Evolutionary conservation across 2,797 vertebrate genomes (phyloP).

Genomic region (Chaetodon trifasciatus): DNA sequence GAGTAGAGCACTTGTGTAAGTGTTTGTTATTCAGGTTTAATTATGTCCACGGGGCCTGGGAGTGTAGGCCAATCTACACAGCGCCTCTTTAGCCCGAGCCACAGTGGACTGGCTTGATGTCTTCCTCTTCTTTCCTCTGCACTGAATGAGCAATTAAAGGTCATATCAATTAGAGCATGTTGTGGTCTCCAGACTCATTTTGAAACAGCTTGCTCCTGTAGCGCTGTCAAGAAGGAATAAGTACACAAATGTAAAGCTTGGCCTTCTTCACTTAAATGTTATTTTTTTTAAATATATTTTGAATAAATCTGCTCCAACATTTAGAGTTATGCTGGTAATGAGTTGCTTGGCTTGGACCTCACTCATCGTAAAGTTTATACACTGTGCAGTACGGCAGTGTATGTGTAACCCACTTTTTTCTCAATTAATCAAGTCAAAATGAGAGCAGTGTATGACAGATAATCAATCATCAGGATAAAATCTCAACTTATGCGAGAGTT

Average conservation of each 20-base stretch:
- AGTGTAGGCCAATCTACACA: conserved; percentile 85
- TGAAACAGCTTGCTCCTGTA: conserved; percentile 85
- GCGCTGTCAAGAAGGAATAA: conserved; percentile 77
- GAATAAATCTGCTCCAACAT: conserved; percentile 32
- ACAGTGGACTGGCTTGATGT: conserved; percentile 87
- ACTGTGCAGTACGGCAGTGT: conserved; percentile 4
- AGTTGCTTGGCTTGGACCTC: conserved; percentile 30
- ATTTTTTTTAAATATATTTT: conserved; percentile 53
- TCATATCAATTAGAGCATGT: conserved; percentile 90
- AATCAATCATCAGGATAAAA: conserved; percentile 4
- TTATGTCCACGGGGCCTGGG: conserved; percentile 88
- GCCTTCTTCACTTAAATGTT: conserved; percentile 50
- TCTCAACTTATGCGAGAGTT: background rate
- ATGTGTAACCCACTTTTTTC: conserved; percentile 11
- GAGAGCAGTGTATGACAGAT: conserved; percentile 9
- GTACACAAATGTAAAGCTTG: conserved; percentile 71
- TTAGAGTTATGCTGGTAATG: conserved; percentile 34
- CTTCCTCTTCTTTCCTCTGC: conserved; percentile 85
- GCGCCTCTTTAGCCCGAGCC: conserved; percentile 83
- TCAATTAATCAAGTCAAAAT: conserved; percentile 32
- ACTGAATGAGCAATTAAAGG: conserved; percentile 89
- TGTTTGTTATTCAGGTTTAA: conserved; percentile 91
- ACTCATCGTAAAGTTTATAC: conserved; percentile 11
- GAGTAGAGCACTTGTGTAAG: conserved; percentile 82
- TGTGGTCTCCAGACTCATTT: conserved; percentile 88